A percentile compares a stretch with the other conserved stretches of the same genome.
These are phyloP conservation scores for Colletes gigas DNA, from an alignment of 1,140 invertebrate genomes.

Conservation along the genomic window DNA sequence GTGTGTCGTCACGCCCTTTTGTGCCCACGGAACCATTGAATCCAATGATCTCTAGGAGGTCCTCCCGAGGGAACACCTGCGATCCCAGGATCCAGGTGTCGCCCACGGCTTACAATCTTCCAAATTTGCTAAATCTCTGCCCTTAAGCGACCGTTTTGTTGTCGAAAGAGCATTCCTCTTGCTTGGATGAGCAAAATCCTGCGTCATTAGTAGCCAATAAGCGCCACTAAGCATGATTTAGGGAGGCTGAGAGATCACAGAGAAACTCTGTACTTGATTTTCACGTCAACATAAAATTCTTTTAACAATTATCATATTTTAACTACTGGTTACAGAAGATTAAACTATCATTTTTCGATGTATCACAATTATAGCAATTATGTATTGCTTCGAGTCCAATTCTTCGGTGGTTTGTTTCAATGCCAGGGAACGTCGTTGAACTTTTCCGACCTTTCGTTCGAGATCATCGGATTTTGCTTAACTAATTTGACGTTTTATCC, in stretches of 20 bases:
- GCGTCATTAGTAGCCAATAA: constrained; percentile 32
- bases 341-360: no score
- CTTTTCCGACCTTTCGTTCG: constrained; percentile 8
- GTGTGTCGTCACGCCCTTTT: constrained; percentile 65
- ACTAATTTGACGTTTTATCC: constrained; percentile 75
- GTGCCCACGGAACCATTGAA: constrained; percentile 34
- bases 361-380: no score
- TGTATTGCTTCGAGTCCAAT: no score
- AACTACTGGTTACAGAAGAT: no score
- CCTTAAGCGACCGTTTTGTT: constrained; percentile 25
- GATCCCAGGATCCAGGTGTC: constrained; percentile 59
- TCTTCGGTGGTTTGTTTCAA: background rate
- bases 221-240: constrained; percentile 21
- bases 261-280: no score
- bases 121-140: constrained; percentile 33
- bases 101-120: constrained; percentile 19
- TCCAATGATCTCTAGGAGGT: constrained; percentile 53
- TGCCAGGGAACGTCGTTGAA: background rate
- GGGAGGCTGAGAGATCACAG: no score
- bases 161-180: constrained; percentile 14
- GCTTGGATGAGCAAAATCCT: constrained; percentile 1
- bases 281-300: no score
- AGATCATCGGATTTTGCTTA: constrained; percentile 44
- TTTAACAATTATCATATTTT: no score
- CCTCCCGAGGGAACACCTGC: constrained; percentile 52